phyloP scores from a whole-genome alignment of 2,797 vertebrate species.

The Okamejei kenojei region DNA sequence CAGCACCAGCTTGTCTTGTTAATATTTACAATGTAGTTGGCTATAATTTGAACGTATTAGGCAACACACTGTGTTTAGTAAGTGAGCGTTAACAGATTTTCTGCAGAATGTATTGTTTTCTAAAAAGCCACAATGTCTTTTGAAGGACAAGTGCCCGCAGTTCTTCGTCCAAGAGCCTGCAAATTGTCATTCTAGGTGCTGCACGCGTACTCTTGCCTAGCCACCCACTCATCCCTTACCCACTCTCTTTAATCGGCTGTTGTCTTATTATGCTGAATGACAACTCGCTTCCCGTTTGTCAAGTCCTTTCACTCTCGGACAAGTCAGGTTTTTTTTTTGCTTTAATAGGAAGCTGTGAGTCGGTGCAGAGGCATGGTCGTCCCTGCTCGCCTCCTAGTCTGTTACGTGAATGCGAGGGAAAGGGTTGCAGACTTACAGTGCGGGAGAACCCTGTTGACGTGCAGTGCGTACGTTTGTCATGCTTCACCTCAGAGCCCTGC shows the following conservation, averaged over 20 bases:
- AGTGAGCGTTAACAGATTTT: neutral
- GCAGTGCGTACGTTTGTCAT: fast-evolving
- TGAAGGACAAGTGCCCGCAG: conserved; percentile 44
- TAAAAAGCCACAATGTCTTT: conserved; percentile 44
- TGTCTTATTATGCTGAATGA: conserved; percentile 12
- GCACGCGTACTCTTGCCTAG: conserved; percentile 28
- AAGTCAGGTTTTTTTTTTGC: neutral
- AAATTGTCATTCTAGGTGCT: conserved; percentile 41
- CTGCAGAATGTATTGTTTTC: neutral
- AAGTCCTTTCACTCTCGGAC: neutral
- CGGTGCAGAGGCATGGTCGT: too few species aligned
- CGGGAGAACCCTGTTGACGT: conserved; percentile 49
- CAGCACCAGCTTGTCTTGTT: neutral
- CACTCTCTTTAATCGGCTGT: conserved; percentile 39
- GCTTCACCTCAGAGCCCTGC: neutral
- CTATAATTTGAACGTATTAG: neutral
- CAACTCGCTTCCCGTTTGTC: conserved; percentile 9
- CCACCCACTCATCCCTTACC: conserved; percentile 42
- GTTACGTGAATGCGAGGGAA: conserved; percentile 27
- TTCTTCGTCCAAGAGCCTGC: conserved; percentile 40
- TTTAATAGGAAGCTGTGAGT: neutral
- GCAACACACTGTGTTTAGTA: neutral
- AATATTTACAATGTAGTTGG: neutral
- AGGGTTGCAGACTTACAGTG: neutral
- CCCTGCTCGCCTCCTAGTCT: too few species aligned